Evolutionary conservation across 2,113 vertebrate species (phyloP), one percentile per base, ranked within the genome.

Genomic region (Callipepla squamata): DNA sequence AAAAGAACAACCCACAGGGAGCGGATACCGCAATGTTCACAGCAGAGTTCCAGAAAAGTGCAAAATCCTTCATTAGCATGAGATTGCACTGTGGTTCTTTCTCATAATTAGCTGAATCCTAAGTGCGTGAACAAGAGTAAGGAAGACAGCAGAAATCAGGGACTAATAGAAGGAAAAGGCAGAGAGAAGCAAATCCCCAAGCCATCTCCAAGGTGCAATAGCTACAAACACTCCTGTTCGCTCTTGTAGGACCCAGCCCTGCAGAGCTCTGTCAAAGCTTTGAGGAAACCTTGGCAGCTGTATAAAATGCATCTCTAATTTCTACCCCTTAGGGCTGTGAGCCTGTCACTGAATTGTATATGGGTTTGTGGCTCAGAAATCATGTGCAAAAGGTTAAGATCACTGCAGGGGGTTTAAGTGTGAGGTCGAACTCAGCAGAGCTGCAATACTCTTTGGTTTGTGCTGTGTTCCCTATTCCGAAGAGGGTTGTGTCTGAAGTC

Each of bases 361-460:
- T 8, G 7, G 32, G 9, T 65, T n/a, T 20, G 40, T 8, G 34
- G 40, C 21, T 30, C 30, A 8, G 69, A 14, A 23, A 38, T 19
- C 6, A 3, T 0, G 4, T 0, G 1, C 1, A 2, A 34, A 65
- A 76, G 68, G 59, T 73, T 84, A 69, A 61, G 89, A 67, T 20
- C 4, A 16, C 73, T 66, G 13, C 67, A 66, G 58, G 34, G 38
- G 36, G 34, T 6, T 51, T 40, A 30, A 75, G 23, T 4, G 1
- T 5, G 3, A 50, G 5, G 48, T 51, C 44, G 21, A 34, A 38
- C 2, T 12, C 2, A 15, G 11, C 13, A 15, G 1, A 11, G 7
- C 0, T 10, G 10, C 15, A 13, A 0, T 1, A 1, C 7, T 25
- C 12, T 11, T 26, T 20, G 18, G 3, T 14, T 50, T 1, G 6